Evolutionary conservation across 2,797 vertebrate genomes (phyloP), one percentile per base, ranked within the genome.

Genomic region (Malacoctenus gilli): DNA sequence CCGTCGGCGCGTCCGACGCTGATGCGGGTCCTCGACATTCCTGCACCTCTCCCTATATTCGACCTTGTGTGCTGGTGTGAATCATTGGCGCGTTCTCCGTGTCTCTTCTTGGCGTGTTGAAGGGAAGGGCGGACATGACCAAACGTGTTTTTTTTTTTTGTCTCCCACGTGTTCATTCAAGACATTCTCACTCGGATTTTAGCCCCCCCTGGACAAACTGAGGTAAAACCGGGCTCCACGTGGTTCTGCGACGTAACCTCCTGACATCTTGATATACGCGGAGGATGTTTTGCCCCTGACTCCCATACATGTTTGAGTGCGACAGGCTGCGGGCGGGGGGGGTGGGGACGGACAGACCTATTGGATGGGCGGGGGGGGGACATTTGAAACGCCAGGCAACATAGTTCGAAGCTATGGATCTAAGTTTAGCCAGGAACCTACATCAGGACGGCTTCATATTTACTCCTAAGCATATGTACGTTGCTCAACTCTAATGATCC

Each of bases 341-440:
- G 19, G 41, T 15, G 59, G 62, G n/a, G n/a, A n/a, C n/a, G n/a
- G n/a, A n/a, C n/a, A n/a, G n/a, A n/a, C n/a, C n/a, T n/a, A n/a
- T n/a, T n/a, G n/a, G n/a, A n/a, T n/a, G n/a, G n/a, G n/a, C n/a
- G n/a, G n/a, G 42, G 21, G 19, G 41, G 18, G 59, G 62, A 79
- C 59, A 73, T 76, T 60, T 61, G 68, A 85, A 63, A 57, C 18
- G 14, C 20, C 54, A 16, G 35, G 21, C 61, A 54, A n/a, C 57
- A 68, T 73, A 59, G 54, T 49, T 82, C 21, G 30, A 80, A 76
- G 64, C 79, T 72, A 57, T 77, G 54, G 56, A 31, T 48, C 82
- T 61, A 87, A 77, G 72, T 80, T 79, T 88, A 85, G 79, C 68
- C 21, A 1, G 5, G 11, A 53, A 61, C 52, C 59, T 76, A 60